phyloP scores from a whole-genome alignment of 2,797 vertebrate species.

The Arnoldichthys spilopterus region DNA sequence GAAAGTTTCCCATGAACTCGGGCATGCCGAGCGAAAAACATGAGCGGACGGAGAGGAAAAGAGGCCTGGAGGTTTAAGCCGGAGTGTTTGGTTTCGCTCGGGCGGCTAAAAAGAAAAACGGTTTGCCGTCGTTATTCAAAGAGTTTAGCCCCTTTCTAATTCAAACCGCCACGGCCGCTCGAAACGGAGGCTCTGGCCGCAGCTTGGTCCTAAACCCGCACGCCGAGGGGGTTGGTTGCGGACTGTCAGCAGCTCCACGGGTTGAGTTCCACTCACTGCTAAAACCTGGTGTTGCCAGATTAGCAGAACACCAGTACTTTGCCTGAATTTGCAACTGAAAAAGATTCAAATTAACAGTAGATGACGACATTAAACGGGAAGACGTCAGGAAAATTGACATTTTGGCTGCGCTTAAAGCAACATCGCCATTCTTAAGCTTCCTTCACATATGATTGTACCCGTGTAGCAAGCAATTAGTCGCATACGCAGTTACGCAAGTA shows the following conservation, averaged over 20 bases:
- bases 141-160: conserved; percentile 73
- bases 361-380: conserved; percentile 12
- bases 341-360: conserved; percentile 53
- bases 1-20: conserved; percentile 79
- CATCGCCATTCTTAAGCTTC: conserved; percentile 29
- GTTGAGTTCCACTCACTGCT: conserved; percentile 69
- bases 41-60: conserved; percentile 52
- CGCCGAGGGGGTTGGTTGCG: conserved; percentile 52
- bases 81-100: conserved; percentile 75
- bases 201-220: conserved; percentile 59
- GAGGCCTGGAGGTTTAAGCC: conserved; percentile 69
- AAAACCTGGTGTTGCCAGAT: conserved; percentile 73
- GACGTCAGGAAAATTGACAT: background rate
- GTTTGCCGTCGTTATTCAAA: conserved; percentile 76
- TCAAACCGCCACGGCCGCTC: conserved; percentile 71
- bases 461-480: too few species aligned
- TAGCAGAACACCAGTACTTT: conserved; percentile 62
- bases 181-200: conserved; percentile 66
- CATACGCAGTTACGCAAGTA: too few species aligned
- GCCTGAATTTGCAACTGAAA: conserved; percentile 50
- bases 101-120: conserved; percentile 72
- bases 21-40: conserved; percentile 70
- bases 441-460: conserved; percentile 25
- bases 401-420: conserved; percentile 7
- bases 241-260: conserved; percentile 71